Base-by-base conservation (phyloP, 2,888 invertebrate genomes). In the Melanchra persicariae region DNA sequence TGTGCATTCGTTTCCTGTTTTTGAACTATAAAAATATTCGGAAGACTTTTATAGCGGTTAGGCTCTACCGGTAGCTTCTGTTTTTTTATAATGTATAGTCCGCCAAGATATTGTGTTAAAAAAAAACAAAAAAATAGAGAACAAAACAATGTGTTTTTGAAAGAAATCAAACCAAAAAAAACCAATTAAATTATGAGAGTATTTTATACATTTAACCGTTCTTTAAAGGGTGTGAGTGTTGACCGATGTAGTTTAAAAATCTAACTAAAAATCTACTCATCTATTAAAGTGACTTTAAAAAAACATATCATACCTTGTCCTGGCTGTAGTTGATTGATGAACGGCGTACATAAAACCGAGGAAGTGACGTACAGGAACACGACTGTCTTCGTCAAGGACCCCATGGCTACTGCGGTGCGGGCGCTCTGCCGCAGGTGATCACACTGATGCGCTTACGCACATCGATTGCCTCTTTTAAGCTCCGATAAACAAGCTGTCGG, bases 381-480 rank as follows among this genome's bases (percentile, higher is more conserved):
- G 86, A 93, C 90, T 84, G 90, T 85, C 87, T 87, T 87, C 85
- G 85, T 81, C 89, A 91, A 89, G 90, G 91, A 88, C 87, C 91
- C 91, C 96, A 96, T 96, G 91, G 86, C 87, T 91, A 95, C 94
- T 95, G 93, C 77, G 82, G 80, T 82, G 83, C 86, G 85, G 85
- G 80, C 85, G 77, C 86, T 85, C 81, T 85, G 87, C 83, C 86
- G 80, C 85, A 81, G 81, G 76, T 82, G 83, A 84, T 86, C 89
- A 87, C 87, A 90, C 89, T 91, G 90, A 90, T 92, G 93, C 91
- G 91, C 87, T 47, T 72, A 87, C 91, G 89, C 90, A 88, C 86
- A 85, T 82, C 73, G 85, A 82, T 84, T 87, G 87, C 90, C 89
- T 91, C 91, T 92, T 91, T 90, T 92, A 93, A 93, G 91, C 92